Conservation (phyloP, 35 echinoderm and acorn worm species). For the Stichopus chloronotus region DNA sequence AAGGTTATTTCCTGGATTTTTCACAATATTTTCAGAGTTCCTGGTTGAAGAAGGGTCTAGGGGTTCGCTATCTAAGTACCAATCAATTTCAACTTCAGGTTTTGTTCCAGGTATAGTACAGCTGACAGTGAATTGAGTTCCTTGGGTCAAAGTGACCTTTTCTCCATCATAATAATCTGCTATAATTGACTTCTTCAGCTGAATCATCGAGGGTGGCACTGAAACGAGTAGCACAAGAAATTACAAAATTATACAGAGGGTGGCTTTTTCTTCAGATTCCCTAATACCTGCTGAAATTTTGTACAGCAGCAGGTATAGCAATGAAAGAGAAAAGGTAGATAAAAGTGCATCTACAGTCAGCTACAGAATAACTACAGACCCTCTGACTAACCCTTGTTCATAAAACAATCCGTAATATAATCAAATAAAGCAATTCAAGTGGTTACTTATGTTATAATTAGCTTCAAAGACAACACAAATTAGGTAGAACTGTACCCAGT, state of each 20-base stretch:
- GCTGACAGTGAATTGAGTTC: conserved; percentile 19
- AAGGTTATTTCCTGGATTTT: conserved; percentile 12
- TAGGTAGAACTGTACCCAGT: too few relatives aligned
- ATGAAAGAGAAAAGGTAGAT: too few relatives aligned
- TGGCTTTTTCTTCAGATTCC: neutral
- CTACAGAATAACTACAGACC: too few relatives aligned
- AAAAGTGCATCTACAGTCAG: too few relatives aligned
- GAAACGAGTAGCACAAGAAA: neutral
- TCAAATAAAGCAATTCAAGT: too few relatives aligned
- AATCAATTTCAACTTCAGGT: neutral
- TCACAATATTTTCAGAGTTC: neutral
- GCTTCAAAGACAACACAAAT: too few relatives aligned
- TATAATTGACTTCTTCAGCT: conserved; percentile 45
- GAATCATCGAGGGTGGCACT: conserved; percentile 44
- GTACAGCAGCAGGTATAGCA: too few relatives aligned
- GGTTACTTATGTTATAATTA: too few relatives aligned
- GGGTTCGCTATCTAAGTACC: neutral
- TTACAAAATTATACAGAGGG: neutral
- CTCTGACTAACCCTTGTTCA: too few relatives aligned
- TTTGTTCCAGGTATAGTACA: conserved; percentile 33
- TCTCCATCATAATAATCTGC: conserved; percentile 41
- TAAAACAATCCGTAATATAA: too few relatives aligned
- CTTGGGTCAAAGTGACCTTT: conserved; percentile 19
- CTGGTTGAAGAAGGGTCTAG: neutral
- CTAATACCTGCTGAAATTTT: too few relatives aligned